Percentiles rank a stretch among this genome's conserved stretches.
Evolutionary conservation across 2,888 invertebrate genomes (phyloP).

Genomic region (Troglohyphantes excavatus): DNA sequence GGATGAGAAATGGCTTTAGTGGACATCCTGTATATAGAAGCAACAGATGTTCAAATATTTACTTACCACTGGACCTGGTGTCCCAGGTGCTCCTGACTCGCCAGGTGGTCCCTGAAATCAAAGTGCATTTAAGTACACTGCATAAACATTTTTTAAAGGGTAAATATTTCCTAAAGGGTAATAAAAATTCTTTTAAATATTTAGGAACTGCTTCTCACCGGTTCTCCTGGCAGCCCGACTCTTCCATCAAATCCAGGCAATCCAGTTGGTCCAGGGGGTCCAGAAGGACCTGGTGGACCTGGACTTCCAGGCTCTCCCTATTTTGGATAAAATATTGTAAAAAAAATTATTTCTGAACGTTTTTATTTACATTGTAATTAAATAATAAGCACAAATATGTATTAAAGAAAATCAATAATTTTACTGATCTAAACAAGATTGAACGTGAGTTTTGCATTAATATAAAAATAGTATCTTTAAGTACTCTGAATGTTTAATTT

Average conservation of each 20-base stretch:
- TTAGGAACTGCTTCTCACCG: slow-evolving; percentile 77
- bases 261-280: slow-evolving; percentile 91
- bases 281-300: slow-evolving; percentile 93
- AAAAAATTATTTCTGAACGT: not conserved
- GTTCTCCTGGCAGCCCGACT: slow-evolving; percentile 87
- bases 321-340: not conserved
- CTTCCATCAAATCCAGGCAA: slow-evolving; percentile 92
- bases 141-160: no score
- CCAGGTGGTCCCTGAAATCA: slow-evolving; percentile 85
- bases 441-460: no score
- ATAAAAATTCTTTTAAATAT: not conserved
- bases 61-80: slow-evolving; percentile 85
- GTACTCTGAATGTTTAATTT: no score
- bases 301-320: slow-evolving; percentile 97
- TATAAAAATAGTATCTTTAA: no score
- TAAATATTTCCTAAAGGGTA: no score
- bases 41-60: no score
- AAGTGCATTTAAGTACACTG: no score
- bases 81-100: slow-evolving; percentile 87
- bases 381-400: no score
- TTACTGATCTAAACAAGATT: no score
- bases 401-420: no score
- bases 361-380: not conserved
- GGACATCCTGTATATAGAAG: no score
- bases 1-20: no score